Evolutionary conservation across 1,140 invertebrate species (phyloP), one percentile per base, ranked within the genome.

Genomic region (Battus philenor): DNA sequence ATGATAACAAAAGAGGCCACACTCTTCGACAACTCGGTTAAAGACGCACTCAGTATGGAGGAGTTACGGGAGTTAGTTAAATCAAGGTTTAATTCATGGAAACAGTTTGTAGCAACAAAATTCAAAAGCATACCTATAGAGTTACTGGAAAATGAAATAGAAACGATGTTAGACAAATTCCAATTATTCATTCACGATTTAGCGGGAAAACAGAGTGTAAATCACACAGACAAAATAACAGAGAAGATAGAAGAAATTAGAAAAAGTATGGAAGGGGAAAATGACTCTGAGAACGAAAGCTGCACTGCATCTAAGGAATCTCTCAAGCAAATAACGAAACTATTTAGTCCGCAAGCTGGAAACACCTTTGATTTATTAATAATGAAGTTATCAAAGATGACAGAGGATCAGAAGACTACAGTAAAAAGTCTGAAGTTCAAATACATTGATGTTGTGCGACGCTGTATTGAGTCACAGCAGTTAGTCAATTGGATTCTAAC

Each of bases 401-500:
- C 70, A 0, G 62, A 67, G 27, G 76, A 80, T 8, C 73, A 74
- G 15, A 74, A 76, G 24, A 46, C 54, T 0, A 60, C 70, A 8
- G 65, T 80, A 0, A 80, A 79, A 64, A 67, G 60, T 41, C 46
- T 84, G 0, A 82, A 75, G 22, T 79, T 82, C 13, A 75, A 80
- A 56, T 84, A 84, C 22, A 65, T 72, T 15, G 75, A 79, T 33
- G 68, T 82, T 0, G 54, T 82, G 0, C 49, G 51, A 26, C 44
- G 76, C 4, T 82, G 75, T 20, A 56, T 68, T 0, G 78, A 84
- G 6, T 84, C 80, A 0, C 64, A 62, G 7, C 70, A 77, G 20
- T 24, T 84, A 0, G 62, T 61, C 4, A 54, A 54, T 7, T 84
- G 80, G 80, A 74, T 84, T 0, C 18, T 80, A 0, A 26, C 62